These are phyloP conservation scores for Caenorhabditis sinica DNA, from an alignment of 2,888 invertebrate species.

Conservation along the genomic window DNA sequence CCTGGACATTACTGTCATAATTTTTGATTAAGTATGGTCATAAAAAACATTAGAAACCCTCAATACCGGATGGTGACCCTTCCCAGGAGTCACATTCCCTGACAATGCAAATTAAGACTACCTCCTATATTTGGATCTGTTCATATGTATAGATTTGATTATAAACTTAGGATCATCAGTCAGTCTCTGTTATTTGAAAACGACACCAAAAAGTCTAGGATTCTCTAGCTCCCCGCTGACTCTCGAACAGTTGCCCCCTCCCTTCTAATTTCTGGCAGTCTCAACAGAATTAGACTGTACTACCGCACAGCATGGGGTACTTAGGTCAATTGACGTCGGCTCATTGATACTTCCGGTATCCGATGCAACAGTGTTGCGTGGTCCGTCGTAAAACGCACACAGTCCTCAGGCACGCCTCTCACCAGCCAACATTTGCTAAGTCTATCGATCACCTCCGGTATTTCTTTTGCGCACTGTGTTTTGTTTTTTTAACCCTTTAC, in stretches of 20 bases:
- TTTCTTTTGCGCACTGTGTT: background rate
- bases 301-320: conserved; percentile 26
- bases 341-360: conserved; percentile 51
- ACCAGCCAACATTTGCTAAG: background rate
- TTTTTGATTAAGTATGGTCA: background rate
- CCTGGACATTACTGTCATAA: conserved; percentile 19
- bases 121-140: background rate
- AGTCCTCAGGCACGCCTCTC: conserved; percentile 8
- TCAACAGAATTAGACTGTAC: conserved; percentile 26
- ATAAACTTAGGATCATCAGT: background rate
- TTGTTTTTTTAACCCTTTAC: background rate
- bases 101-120: background rate
- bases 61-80: conserved; percentile 12
- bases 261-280: conserved; percentile 12
- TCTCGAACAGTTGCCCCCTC: conserved; percentile 5
- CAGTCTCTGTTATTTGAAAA: background rate
- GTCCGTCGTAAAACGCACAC: conserved; percentile 25
- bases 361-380: conserved; percentile 52
- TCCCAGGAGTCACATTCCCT: background rate
- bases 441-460: conserved; percentile 2
- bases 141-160: conserved; percentile 24
- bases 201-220: conserved; percentile 27
- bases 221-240: conserved; percentile 26
- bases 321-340: conserved; percentile 41
- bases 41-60: background rate